Evolutionary conservation across 2,888 invertebrate species (phyloP).

Genomic region (Galerucella pusilla): DNA sequence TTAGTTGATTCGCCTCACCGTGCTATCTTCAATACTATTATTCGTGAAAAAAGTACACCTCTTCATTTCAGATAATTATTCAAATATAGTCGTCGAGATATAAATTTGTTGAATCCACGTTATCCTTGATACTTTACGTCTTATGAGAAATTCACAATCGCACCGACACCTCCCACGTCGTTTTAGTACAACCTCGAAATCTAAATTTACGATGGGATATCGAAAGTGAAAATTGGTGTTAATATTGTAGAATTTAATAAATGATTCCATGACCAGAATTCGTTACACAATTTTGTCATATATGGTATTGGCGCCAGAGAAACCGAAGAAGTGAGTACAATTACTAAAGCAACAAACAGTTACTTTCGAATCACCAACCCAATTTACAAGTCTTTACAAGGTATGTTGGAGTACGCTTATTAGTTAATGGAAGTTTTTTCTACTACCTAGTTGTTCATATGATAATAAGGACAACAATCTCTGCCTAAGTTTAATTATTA

Average conservation of each 20-base stretch:
- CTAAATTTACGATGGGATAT: slow-evolving; percentile 36
- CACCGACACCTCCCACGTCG: slow-evolving; percentile 17
- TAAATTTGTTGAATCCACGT: not conserved
- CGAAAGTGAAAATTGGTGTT: slow-evolving; percentile 37
- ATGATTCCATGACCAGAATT: slow-evolving; percentile 34
- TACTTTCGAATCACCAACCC: slow-evolving; percentile 36
- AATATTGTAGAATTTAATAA: slow-evolving; percentile 36
- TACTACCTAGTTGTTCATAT: slow-evolving; percentile 10
- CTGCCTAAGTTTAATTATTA: not conserved
- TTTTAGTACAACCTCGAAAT: slow-evolving; percentile 31
- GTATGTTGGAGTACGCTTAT: slow-evolving; percentile 30
- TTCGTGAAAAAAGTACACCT: not conserved
- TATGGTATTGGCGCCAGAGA: slow-evolving; percentile 38
- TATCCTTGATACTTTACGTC: slow-evolving; percentile 6
- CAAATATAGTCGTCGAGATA: not conserved
- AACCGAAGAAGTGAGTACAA: slow-evolving; percentile 31
- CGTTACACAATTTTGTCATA: slow-evolving; percentile 37
- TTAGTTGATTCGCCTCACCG: too few species aligned
- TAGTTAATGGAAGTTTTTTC: slow-evolving; percentile 31
- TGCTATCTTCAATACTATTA: not conserved
- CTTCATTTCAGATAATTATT: not conserved
- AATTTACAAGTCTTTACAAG: slow-evolving; percentile 33
- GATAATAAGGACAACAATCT: slow-evolving; percentile 17
- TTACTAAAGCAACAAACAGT: slow-evolving; percentile 27
- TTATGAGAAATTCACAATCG: slow-evolving; percentile 3